Evolutionary conservation across 2,888 invertebrate genomes (phyloP), one percentile per base, ranked within the genome.

Genomic region (Cylindroiulus punctatus): DNA sequence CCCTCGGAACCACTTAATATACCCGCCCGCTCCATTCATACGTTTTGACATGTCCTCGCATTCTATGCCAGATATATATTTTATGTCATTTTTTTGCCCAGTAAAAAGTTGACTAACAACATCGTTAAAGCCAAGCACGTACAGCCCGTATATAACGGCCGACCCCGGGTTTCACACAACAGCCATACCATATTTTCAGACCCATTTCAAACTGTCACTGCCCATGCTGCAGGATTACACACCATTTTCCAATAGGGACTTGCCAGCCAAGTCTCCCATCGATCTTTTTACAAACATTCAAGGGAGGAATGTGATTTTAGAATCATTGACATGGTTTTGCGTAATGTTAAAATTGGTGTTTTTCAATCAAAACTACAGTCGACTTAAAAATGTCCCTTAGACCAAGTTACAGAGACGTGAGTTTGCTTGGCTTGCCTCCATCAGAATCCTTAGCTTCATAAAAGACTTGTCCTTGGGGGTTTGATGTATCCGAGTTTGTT

Each of bases 41-140:
- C 83, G 3, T 83, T 83, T 83, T 83, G 83, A 83, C 83, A 40
- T 83, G 83, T 44, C 44, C 44, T 40, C 83, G 40, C 26, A 40
- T 83, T 83, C 44, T 83, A 83, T 42, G 83, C 40, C 83, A 40
- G 22, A 83, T 83, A 17, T 44, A 40, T 83, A 83, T 83, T 83
- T 83, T 42, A 83, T 83, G 83, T 83, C 83, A 83, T 83, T 83
- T 83, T 44, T 83, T 44, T 83, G 40, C 22, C 83, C 83, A 83
- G 44, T 42, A 83, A 83, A 83, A 44, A 83, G 44, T 83, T 83
- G 40, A 83, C 42, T n/a, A 83, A 83, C 83, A 83, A 83, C 83
- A 83, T 83, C 83, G 44, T 83, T 83, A 83, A 83, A 83, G 44
- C 76, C 76, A 76, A 10, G 76, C 76, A 76, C 76, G 76, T 76